Conservation (phyloP, 2,113 vertebrate species). For the Orientallactaga bullata region DNA sequence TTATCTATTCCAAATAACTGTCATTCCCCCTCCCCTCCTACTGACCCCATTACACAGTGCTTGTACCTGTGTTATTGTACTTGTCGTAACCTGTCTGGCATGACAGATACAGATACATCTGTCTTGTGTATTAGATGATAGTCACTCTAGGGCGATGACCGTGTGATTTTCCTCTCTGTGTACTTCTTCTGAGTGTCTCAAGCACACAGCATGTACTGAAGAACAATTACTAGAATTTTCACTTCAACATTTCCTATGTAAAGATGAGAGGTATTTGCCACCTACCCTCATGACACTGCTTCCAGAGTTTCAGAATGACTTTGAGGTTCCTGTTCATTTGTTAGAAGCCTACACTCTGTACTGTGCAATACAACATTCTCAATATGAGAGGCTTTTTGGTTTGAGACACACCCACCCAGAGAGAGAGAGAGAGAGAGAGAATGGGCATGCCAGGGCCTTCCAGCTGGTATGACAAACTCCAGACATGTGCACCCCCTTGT, state of each 20-base stretch:
- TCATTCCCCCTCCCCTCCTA: background rate
- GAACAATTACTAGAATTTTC: conserved; percentile 29
- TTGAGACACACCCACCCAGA: too few species aligned
- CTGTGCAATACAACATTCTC: conserved; percentile 45
- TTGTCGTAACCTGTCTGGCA: background rate
- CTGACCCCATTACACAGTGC: conserved; percentile 1
- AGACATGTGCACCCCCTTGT: too few species aligned
- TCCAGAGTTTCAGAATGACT: conserved; percentile 55
- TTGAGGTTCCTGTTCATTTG: conserved; percentile 52
- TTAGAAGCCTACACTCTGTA: conserved; percentile 20
- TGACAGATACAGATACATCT: conserved; percentile 32
- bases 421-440: too few species aligned
- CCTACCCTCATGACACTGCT: background rate
- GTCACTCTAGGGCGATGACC: background rate
- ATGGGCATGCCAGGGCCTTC: too few species aligned
- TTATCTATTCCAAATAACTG: conserved; percentile 34
- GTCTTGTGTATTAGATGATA: conserved; percentile 14
- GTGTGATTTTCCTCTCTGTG: conserved; percentile 10
- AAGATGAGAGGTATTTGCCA: conserved; percentile 37
- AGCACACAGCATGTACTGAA: background rate
- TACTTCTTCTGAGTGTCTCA: background rate
- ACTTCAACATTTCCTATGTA: conserved; percentile 27
- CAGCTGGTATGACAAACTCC: too few species aligned
- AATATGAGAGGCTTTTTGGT: background rate
- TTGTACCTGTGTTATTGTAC: background rate